phyloP scores from a whole-genome alignment of 2,113 vertebrate genomes.

The Takifugu flavidus region DNA sequence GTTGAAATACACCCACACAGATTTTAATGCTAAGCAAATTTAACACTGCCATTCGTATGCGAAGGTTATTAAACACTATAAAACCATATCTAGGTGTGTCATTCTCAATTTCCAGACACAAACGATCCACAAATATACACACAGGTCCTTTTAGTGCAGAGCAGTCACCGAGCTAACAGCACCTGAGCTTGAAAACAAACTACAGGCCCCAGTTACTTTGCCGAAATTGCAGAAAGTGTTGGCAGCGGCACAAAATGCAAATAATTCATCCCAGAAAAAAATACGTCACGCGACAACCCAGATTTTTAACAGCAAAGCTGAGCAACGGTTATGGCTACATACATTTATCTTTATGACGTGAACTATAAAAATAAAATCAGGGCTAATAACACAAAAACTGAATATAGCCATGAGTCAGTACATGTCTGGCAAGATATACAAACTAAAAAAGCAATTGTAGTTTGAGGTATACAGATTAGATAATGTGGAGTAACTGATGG shows the following conservation, averaged over 20 bases:
- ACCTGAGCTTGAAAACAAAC: conserved; percentile 17
- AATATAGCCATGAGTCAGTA: conserved; percentile 16
- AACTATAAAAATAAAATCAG: conserved; percentile 38
- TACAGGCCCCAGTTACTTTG: conserved; percentile 7
- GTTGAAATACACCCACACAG: no score
- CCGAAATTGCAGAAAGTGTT: conserved; percentile 24
- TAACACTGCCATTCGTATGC: no score
- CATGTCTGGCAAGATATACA: conserved; percentile 34
- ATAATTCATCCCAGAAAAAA: conserved; percentile 17
- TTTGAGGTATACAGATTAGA: conserved; percentile 46
- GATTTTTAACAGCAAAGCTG: conserved; percentile 23
- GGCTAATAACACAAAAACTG: conserved; percentile 25
- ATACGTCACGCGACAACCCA: conserved; percentile 11
- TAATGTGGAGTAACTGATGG: conserved; percentile 32
- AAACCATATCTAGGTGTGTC: no score
- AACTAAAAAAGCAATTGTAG: conserved; percentile 17
- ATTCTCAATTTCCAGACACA: no score
- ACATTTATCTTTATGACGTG: conserved; percentile 7
- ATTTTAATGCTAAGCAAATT: no score
- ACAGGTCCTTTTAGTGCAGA: not conserved
- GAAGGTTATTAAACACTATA: no score
- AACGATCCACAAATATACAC: no score
- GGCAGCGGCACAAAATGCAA: conserved; percentile 27
- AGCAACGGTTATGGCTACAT: not conserved
- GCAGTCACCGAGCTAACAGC: not conserved